Conservation (phyloP, 1,140 invertebrate genomes). For the Pseudomyrmex concolor region DNA sequence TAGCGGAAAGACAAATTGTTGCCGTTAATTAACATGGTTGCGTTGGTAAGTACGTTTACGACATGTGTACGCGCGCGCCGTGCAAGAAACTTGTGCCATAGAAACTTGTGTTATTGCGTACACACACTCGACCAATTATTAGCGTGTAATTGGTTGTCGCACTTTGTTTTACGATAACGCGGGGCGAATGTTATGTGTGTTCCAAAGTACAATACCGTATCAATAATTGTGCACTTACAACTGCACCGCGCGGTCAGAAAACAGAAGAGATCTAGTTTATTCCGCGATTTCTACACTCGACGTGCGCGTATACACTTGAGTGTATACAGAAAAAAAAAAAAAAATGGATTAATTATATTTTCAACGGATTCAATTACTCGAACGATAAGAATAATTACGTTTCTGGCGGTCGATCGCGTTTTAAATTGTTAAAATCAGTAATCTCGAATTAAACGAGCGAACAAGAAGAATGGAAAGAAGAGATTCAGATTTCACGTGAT, state of each 20-base stretch:
- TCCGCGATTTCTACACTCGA: neutral
- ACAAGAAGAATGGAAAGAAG: constrained; percentile 9
- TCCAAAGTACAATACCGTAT: constrained; percentile 24
- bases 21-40: constrained; percentile 51
- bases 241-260: neutral
- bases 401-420: neutral
- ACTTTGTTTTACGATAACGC: constrained; percentile 10
- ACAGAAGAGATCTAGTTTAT: constrained; percentile 15
- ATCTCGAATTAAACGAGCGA: constrained; percentile 31
- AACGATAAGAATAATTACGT: neutral
- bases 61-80: neutral
- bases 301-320: neutral
- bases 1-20: constrained; percentile 56
- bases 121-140: constrained; percentile 43
- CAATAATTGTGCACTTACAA: constrained; percentile 40
- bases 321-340: neutral
- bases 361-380: neutral
- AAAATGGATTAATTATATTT: constrained; percentile 15
- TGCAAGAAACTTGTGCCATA: constrained; percentile 44
- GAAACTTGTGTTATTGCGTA: constrained; percentile 48
- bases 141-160: constrained; percentile 33
- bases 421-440: constrained; percentile 5
- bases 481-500: constrained; percentile 57
- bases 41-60: constrained; percentile 54
- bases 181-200: neutral